Conservation (phyloP, 2,888 invertebrate genomes). For the Nemoura dubitans region DNA sequence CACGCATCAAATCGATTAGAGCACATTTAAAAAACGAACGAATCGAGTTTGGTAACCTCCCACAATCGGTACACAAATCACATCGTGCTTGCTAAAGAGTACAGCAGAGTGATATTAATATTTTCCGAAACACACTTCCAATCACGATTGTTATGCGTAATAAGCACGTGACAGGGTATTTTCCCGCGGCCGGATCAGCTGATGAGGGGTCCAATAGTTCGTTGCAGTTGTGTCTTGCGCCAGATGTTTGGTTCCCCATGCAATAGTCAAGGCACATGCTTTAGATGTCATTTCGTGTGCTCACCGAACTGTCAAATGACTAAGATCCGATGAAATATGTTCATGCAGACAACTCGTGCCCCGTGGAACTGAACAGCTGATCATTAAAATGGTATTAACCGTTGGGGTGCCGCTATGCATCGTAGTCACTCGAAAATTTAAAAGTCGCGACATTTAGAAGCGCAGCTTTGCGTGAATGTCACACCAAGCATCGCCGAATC, state of each 20-base stretch:
- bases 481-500: neutral
- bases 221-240: neutral
- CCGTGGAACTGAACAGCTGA: neutral
- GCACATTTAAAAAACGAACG: no score
- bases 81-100: no score
- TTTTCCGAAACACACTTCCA: neutral
- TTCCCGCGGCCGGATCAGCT: neutral
- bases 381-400: conserved; percentile 5
- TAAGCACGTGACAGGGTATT: neutral
- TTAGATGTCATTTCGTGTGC: neutral
- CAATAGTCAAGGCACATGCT: neutral
- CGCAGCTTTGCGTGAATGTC: neutral
- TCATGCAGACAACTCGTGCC: neutral
- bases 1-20: no score
- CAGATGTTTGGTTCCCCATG: neutral
- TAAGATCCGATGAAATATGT: neutral
- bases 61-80: no score
- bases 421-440: neutral
- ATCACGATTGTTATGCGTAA: neutral
- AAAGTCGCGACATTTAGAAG: conserved; percentile 7
- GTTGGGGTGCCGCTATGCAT: neutral
- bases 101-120: no score
- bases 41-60: no score
- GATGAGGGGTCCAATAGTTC: neutral
- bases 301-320: neutral